Conservation (phyloP, 2,113 vertebrate species). For the Drymodes brunneopygia region DNA sequence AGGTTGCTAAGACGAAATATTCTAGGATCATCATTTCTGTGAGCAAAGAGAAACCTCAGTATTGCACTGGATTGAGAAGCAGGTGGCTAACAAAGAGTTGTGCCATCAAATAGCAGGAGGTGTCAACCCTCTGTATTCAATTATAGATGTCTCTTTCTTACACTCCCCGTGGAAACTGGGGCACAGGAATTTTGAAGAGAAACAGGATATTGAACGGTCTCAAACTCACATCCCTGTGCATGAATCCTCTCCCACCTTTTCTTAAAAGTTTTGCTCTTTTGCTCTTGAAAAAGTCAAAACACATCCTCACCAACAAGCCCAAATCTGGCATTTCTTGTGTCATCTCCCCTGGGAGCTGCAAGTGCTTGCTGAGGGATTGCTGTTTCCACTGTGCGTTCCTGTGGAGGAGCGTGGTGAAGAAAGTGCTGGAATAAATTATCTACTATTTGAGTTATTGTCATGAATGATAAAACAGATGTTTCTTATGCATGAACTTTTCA, state of each 20-base stretch:
- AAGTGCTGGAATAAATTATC: neutral
- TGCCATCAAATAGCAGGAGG: neutral
- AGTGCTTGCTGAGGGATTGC: neutral
- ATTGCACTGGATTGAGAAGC: neutral
- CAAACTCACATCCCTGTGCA: neutral
- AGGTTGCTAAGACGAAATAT: neutral
- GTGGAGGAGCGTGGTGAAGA: neutral
- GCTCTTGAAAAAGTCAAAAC: neutral
- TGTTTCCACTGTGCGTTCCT: neutral
- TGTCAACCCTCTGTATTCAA: neutral
- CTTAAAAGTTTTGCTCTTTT: neutral
- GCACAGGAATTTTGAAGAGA: neutral
- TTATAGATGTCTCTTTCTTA: neutral
- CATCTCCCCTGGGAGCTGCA: neutral
- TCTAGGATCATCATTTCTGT: neutral
- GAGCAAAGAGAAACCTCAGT: neutral
- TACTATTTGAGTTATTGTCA: conserved; percentile 20
- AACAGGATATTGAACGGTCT: neutral
- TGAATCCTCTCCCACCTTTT: neutral
- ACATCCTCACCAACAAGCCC: neutral
- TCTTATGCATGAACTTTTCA: conserved; percentile 24
- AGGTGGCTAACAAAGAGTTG: neutral
- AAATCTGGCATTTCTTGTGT: neutral
- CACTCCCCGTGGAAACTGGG: neutral
- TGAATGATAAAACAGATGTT: conserved; percentile 43